Conservation (phyloP, 2,888 invertebrate genomes). For the Sceliomorpha sp. region DNA sequence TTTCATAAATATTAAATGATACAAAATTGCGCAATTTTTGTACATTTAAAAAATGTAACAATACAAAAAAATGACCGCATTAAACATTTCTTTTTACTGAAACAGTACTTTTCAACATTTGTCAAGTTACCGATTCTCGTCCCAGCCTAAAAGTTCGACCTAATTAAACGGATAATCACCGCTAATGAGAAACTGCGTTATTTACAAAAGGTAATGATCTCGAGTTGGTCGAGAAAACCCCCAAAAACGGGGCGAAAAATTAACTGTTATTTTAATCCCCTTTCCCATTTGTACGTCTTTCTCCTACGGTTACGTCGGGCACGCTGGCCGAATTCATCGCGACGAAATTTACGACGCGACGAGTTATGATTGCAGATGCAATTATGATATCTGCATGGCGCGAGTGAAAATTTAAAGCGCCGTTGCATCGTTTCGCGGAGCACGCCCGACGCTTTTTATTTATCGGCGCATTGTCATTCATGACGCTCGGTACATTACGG, state of each 20-base stretch:
- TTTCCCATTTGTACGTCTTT: not conserved
- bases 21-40: too few relatives aligned
- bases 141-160: too few relatives aligned
- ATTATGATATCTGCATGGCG: slow-evolving; percentile 57
- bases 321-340: slow-evolving; percentile 33
- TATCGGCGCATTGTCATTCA: slow-evolving; percentile 38
- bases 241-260: not conserved
- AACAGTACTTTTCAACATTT: too few relatives aligned
- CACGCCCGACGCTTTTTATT: slow-evolving; percentile 22
- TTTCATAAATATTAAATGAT: too few relatives aligned
- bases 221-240: too few relatives aligned
- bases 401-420: slow-evolving; percentile 52
- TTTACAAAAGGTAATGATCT: too few relatives aligned
- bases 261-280: not conserved
- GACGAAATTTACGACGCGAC: slow-evolving; percentile 47
- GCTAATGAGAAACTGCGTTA: too few relatives aligned
- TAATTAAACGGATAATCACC: too few relatives aligned
- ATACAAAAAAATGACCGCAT: too few relatives aligned
- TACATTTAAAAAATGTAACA: too few relatives aligned
- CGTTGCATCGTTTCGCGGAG: slow-evolving; percentile 4
- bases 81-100: too few relatives aligned
- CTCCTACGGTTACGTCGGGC: slow-evolving; percentile 21
- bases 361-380: slow-evolving; percentile 59
- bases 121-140: too few relatives aligned
- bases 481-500: slow-evolving; percentile 26